These are phyloP conservation scores for Coelinius sp. DNA, from an alignment of 2,888 invertebrate species.

Conservation along the genomic window DNA sequence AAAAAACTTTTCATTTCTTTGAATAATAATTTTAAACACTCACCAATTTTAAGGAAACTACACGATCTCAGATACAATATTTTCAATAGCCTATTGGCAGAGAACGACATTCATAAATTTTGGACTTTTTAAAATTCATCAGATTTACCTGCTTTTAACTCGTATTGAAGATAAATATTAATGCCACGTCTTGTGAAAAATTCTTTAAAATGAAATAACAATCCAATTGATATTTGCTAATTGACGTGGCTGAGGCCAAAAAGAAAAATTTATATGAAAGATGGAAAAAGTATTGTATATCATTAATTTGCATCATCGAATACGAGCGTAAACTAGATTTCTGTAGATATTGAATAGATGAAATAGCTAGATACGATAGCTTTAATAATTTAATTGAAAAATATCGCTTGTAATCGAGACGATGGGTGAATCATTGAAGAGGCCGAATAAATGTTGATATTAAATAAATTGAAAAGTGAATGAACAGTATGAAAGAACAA, in stretches of 20 bases:
- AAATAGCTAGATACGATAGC: conserved; percentile 67
- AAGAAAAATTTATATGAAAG: background rate
- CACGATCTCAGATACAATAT: background rate
- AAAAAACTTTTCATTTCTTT: background rate
- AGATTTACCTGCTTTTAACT: background rate
- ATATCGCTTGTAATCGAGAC: conserved; percentile 60
- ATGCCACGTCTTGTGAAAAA: background rate
- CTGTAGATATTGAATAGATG: conserved; percentile 69
- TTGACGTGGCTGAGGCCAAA: conserved; percentile 5
- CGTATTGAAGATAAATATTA: background rate
- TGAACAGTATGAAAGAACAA: background rate
- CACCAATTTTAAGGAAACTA: background rate
- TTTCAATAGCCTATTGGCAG: background rate
- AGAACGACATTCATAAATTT: background rate
- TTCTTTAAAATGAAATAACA: background rate
- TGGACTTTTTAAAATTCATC: background rate
- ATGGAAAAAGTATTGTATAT: conserved; percentile 11
- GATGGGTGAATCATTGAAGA: conserved; percentile 49
- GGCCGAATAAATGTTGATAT: conserved; percentile 36
- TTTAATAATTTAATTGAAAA: conserved; percentile 68
- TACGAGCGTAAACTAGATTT: conserved; percentile 62
- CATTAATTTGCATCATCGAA: conserved; percentile 57
- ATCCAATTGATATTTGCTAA: background rate
- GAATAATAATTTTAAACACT: background rate
- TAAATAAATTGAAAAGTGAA: conserved; percentile 20